phyloP scores from a whole-genome alignment of 2,888 invertebrate species.

The Polia nebulosa region DNA sequence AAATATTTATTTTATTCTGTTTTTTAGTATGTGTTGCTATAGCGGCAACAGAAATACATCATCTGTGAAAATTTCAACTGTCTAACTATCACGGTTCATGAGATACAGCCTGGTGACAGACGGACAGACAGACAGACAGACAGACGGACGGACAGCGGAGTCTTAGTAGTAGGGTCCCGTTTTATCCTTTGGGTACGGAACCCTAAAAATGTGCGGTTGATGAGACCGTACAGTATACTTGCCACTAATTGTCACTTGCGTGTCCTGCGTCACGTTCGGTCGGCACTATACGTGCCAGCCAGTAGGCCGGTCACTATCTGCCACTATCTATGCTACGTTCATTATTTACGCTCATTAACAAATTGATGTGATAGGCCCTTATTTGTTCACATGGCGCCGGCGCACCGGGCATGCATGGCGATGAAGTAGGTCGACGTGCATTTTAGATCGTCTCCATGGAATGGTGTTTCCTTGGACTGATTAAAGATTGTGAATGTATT shows the following conservation, averaged over 20 bases:
- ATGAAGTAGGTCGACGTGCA: background rate
- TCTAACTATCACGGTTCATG: too few relatives aligned
- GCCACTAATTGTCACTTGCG: slow-evolving; percentile 6
- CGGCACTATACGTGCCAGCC: slow-evolving; percentile 6
- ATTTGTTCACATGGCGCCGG: slow-evolving; percentile 18
- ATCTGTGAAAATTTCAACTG: too few relatives aligned
- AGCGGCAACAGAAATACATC: too few relatives aligned
- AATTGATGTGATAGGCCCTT: slow-evolving; percentile 26
- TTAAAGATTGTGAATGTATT: background rate
- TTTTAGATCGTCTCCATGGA: background rate
- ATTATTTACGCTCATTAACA: slow-evolving; percentile 31
- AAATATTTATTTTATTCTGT: too few relatives aligned
- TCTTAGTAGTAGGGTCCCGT: too few relatives aligned
- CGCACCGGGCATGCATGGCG: too few relatives aligned
- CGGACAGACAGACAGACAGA: too few relatives aligned
- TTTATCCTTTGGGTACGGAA: too few relatives aligned
- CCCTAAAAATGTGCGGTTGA: too few relatives aligned
- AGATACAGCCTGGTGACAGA: too few relatives aligned
- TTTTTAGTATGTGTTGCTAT: too few relatives aligned
- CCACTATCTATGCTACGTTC: slow-evolving; percentile 6
- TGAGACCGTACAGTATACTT: background rate
- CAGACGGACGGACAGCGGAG: too few relatives aligned
- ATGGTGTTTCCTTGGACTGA: background rate
- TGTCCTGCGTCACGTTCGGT: slow-evolving; percentile 18
- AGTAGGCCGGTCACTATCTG: background rate